Base-by-base conservation (phyloP, 2,113 vertebrate genomes). In the Phyllostomus discolor region DNA sequence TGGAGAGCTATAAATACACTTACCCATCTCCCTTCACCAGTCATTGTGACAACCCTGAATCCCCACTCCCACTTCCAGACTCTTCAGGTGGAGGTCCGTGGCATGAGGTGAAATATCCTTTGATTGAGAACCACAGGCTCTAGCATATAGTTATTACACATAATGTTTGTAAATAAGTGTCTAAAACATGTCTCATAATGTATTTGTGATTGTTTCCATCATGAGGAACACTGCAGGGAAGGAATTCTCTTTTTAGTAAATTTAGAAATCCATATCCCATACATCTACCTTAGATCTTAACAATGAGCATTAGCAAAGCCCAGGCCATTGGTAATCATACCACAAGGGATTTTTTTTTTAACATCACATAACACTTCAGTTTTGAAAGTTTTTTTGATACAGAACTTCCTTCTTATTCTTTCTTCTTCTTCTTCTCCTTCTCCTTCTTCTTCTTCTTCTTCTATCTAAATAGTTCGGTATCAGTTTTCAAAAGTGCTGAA, bases 51-150 rank as follows among this genome's bases (percentile, higher is more conserved):
- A 48, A 14, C 20, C 16, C 50, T 17, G 50, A 57, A n/a, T 24
- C 24, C 2, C 24, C 4, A 50, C 16, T n/a, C 19, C 19, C 0
- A 11, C 62, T 83, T 38, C 38, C 24, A 52, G 16, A 64, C 38
- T 41, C 1, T 15, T 62, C 10, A 62, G 0, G 1, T 22, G 3
- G 7, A 26, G 15, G 8, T 41, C 4, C 19, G 1, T 15, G 14
- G 22, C 54, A 16, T 62, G 12, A 17, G 10, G 16, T 31, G 54
- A 14, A 52, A 38, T 10, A 89, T 20, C 5, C 4, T 41, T 69
- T n/a, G 12, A 64, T 7, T 24, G 41, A 90, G 31, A 92, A 70
- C 22, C 20, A n/a, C 1, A 73, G 31, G 9, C 31, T 64, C 4
- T 43, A 59, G 24, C 8, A 54, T 31, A 67, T 6, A 62, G 10